Conservation (phyloP, 1,140 invertebrate species). For the Monochamus saltuarius region DNA sequence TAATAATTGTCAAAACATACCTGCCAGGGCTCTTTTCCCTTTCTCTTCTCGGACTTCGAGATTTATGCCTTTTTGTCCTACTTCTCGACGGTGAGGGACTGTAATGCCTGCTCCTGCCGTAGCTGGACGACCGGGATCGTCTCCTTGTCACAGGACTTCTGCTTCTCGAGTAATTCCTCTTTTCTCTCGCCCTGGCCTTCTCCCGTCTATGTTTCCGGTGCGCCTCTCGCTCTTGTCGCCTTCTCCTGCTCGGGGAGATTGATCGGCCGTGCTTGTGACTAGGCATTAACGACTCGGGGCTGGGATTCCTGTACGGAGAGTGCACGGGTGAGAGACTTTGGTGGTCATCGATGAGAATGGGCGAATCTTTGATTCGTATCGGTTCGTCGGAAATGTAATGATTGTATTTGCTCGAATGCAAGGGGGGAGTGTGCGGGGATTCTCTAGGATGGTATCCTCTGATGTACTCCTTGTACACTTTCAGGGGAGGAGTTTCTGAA, state of each 20-base stretch:
- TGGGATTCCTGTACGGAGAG: constrained; percentile 18
- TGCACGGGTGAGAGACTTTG: constrained; percentile 25
- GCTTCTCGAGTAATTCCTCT: constrained; percentile 28
- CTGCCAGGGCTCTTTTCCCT: constrained; percentile 38
- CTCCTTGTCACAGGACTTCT: constrained; percentile 37
- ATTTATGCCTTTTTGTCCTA: constrained; percentile 40
- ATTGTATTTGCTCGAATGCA: constrained; percentile 22
- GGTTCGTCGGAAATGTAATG: constrained; percentile 26
- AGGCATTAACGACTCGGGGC: constrained; percentile 20
- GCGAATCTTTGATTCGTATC: constrained; percentile 29
- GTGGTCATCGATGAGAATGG: constrained; percentile 39
- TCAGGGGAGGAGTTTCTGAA: constrained; percentile 59
- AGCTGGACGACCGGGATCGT: constrained; percentile 52
- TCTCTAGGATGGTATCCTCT: constrained; percentile 33
- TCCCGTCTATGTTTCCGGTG: constrained; percentile 54
- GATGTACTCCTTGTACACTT: constrained; percentile 21
- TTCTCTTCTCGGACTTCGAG: constrained; percentile 48
- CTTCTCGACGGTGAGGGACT: constrained; percentile 40
- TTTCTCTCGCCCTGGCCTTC: constrained; percentile 53
- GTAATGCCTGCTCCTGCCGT: constrained; percentile 41
- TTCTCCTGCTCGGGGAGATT: constrained; percentile 47
- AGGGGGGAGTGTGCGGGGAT: constrained; percentile 47
- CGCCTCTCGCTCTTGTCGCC: constrained; percentile 47
- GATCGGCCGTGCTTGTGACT: constrained; percentile 31
- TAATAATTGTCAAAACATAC: constrained; percentile 12